Evolutionary conservation across 1,140 invertebrate genomes (phyloP).

Genomic region (Ylistrum balloti): DNA sequence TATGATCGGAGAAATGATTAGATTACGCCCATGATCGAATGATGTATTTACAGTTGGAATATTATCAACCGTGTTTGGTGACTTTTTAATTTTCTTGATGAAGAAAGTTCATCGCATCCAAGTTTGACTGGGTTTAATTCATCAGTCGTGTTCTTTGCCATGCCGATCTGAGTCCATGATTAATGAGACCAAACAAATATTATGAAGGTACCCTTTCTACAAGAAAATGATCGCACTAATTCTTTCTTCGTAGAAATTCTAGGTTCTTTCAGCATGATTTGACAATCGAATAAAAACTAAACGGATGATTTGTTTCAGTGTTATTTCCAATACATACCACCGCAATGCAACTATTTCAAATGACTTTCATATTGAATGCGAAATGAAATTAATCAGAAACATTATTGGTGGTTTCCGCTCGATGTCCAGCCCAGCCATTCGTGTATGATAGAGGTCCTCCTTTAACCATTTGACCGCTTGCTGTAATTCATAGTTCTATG

Average conservation of each 20-base stretch:
- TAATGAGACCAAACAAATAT: background rate
- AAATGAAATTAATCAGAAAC: slow-evolving; percentile 27
- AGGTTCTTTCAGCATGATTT: background rate
- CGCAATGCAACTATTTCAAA: slow-evolving; percentile 38
- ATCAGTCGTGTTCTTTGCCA: slow-evolving; percentile 28
- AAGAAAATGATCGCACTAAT: slow-evolving; percentile 23
- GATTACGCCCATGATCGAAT: slow-evolving; percentile 46
- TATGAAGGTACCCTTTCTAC: slow-evolving; percentile 27
- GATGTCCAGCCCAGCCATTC: background rate
- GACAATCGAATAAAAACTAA: slow-evolving; percentile 21
- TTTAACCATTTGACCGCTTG: slow-evolving; percentile 24
- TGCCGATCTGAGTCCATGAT: slow-evolving; percentile 14
- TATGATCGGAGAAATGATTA: slow-evolving; percentile 48
- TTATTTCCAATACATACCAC: background rate
- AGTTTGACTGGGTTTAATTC: slow-evolving; percentile 42
- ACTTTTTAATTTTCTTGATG: slow-evolving; percentile 50
- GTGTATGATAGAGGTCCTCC: background rate
- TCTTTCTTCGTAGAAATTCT: slow-evolving; percentile 41
- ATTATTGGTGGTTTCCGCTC: background rate
- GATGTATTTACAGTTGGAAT: slow-evolving; percentile 48
- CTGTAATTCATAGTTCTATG: background rate
- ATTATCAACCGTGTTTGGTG: slow-evolving; percentile 50
- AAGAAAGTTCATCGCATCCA: slow-evolving; percentile 45
- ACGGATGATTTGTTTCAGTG: slow-evolving; percentile 25
- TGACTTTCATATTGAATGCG: slow-evolving; percentile 38